A percentile compares a stretch with the other conserved stretches of the same genome.
phyloP scores from a whole-genome alignment of 2,888 invertebrate genomes.

The Leptarthrus brevirostris region DNA sequence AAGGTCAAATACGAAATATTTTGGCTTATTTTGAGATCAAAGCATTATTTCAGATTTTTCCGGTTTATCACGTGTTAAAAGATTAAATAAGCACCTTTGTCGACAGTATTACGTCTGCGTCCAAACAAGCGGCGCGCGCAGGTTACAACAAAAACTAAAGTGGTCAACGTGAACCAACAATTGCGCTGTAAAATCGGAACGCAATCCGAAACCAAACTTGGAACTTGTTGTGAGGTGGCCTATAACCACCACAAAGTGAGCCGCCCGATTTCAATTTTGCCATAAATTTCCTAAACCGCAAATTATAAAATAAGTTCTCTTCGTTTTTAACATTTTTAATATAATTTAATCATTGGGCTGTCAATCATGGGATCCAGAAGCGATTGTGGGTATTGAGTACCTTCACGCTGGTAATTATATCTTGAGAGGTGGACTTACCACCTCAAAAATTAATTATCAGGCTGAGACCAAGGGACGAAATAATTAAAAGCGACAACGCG shows the following conservation, averaged over 20 bases:
- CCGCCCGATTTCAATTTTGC: constrained; percentile 44
- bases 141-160: neutral
- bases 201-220: constrained; percentile 25
- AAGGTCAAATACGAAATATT: neutral
- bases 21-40: neutral
- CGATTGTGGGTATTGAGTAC: neutral
- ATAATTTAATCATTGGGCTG: constrained; percentile 35
- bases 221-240: neutral
- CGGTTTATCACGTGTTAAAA: constrained; percentile 51
- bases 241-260: constrained; percentile 44
- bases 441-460: constrained; percentile 25
- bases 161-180: neutral
- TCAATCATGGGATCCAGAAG: constrained; percentile 16
- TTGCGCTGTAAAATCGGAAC: constrained; percentile 1
- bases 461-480: neutral
- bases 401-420: neutral
- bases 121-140: constrained; percentile 39
- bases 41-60: constrained; percentile 9
- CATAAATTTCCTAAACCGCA: constrained; percentile 46
- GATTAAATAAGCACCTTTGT: no score
- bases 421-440: neutral
- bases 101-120: constrained; percentile 48
- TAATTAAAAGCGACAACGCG: neutral
- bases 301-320: constrained; percentile 27
- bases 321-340: constrained; percentile 26